Base-by-base conservation (phyloP, 1,140 invertebrate species). In the Elysia chlorotica region DNA sequence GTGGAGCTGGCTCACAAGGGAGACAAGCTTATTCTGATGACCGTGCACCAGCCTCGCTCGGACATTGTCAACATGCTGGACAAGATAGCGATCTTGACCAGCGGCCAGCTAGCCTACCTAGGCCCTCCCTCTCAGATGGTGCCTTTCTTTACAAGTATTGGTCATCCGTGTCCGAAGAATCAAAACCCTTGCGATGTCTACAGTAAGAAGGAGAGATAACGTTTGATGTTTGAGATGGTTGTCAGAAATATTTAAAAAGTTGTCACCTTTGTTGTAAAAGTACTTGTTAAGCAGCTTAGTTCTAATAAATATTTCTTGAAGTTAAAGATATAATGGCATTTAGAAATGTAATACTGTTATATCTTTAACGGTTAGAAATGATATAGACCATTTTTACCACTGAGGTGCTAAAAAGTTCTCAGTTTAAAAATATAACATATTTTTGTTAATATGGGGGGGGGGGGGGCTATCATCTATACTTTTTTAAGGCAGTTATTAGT, bases 31-130 rank as follows among this genome's bases (percentile, higher is more conserved):
- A 80, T 84, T 14, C 65, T 84, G 3, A n/a, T 82, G 30, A 77
- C 82, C 17, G 79, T 84, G 10, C 82, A 84, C 69, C 82, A 84
- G 71, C 82, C 82, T 25, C 70, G 82, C 23, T 84, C 82, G 37
- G 82, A 84, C 71, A 77, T 84, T 25, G 79, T 81, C 56, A 77
- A 76, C 62, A 66, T 82, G 41, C 78, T 84, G 61, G 81, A 84
- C 63, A 73, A 80, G 37, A 75, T 81, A 10, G 67, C 75, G n/a
- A 68, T 79, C 14, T 62, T 82, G 35, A 77, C 70, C 35, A 54
- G 71, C 21, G 79, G 79, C 28, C 74, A 79, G 35, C 41, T 81
- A 38, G 76, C 79, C 10, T 83, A 78, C 71, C 79, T 74, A 31
- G 82, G 82, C 2, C 30, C 31, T 14, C 31, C 75, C 0, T 54